These are phyloP conservation scores for Naso thynnoides DNA, from an alignment of 2,797 vertebrate genomes.

Conservation along the genomic window DNA sequence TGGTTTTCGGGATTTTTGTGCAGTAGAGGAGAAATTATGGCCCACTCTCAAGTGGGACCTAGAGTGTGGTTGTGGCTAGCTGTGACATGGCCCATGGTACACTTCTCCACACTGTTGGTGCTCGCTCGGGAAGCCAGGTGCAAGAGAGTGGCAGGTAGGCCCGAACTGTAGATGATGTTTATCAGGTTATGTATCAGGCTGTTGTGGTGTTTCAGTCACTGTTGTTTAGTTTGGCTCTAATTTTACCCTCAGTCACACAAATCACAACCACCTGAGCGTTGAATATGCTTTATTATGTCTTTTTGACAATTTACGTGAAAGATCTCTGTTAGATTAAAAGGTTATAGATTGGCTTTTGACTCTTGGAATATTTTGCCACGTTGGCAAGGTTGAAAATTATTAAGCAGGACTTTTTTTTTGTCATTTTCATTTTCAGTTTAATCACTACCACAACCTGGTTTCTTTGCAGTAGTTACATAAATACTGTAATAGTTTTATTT, in stretches of 20 bases:
- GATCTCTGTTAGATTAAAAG: too few relatives aligned
- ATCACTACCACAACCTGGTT: constrained; percentile 1
- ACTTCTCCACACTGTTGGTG: constrained; percentile 56
- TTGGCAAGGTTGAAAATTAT: not conserved
- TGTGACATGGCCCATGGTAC: constrained; percentile 46
- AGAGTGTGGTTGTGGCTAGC: constrained; percentile 60
- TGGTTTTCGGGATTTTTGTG: constrained; percentile 15
- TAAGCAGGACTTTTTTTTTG: not conserved
- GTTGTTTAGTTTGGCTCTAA: not conserved
- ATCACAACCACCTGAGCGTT: not conserved
- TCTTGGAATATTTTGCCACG: too few relatives aligned
- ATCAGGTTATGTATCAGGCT: not conserved
- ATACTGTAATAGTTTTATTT: not conserved
- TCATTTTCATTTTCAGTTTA: constrained; percentile 10
- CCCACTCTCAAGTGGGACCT: constrained; percentile 27
- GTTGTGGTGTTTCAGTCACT: not conserved
- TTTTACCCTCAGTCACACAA: not conserved
- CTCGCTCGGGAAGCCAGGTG: constrained; percentile 14
- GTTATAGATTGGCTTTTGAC: not conserved
- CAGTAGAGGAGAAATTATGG: constrained; percentile 47
- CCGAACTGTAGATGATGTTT: not conserved
- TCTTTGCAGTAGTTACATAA: constrained; percentile 12
- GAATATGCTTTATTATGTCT: not conserved
- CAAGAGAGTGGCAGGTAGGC: constrained; percentile 66
- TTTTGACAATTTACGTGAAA: not conserved